phyloP scores from a whole-genome alignment of 2,888 invertebrate genomes.

The Cepaea hortensis region DNA sequence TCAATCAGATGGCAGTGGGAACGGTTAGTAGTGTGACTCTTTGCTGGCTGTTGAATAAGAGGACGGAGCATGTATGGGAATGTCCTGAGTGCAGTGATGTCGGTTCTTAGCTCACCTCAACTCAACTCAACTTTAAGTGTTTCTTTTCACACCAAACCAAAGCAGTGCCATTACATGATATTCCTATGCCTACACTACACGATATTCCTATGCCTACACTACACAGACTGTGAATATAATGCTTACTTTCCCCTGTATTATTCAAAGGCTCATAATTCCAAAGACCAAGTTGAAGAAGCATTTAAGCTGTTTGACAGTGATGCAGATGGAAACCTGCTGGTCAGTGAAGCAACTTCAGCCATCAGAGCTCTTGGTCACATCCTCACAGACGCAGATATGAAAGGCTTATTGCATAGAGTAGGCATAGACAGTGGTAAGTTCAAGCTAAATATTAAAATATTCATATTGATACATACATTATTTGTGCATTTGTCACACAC shows the following conservation, averaged over 20 bases:
- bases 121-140: too few relatives aligned
- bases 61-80: too few relatives aligned
- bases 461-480: too few relatives aligned
- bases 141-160: too few relatives aligned
- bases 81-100: too few relatives aligned
- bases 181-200: not conserved
- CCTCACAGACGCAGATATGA: conserved; percentile 98
- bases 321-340: conserved; percentile 99
- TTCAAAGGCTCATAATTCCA: conserved; percentile 78
- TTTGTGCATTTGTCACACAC: too few relatives aligned
- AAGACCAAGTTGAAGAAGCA: conserved; percentile 92
- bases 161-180: too few relatives aligned
- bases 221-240: not conserved
- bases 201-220: not conserved
- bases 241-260: not conserved
- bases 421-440: conserved; percentile 78
- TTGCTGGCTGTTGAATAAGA: too few relatives aligned
- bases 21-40: too few relatives aligned
- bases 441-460: too few relatives aligned
- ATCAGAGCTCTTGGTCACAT: conserved; percentile 99
- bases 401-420: conserved; percentile 97
- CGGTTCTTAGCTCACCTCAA: too few relatives aligned
- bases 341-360: conserved; percentile 98
- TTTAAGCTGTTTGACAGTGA: conserved; percentile 99
- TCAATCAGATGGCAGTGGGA: too few relatives aligned